Base-by-base conservation (phyloP, 2,113 vertebrate genomes). In the Ardeotis arabs region DNA sequence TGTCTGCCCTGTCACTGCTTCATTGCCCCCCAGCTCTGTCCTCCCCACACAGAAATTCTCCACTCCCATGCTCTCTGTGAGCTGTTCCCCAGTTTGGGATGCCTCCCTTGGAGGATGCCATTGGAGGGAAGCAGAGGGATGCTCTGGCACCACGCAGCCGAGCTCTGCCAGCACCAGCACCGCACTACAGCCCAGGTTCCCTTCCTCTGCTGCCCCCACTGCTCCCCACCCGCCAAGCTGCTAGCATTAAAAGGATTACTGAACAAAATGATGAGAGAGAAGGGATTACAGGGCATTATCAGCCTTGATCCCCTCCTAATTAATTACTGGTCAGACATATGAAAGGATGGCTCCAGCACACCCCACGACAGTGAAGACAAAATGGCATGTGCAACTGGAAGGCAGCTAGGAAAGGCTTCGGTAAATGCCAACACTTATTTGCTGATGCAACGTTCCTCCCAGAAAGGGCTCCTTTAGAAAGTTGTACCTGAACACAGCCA, bases 271-370 rank as follows among this genome's bases (percentile, higher is more conserved):
- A 95, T 96, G 89, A 84, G 88, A 96, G 90, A 80, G 90, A 95
- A 95, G 64, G 96, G 96, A 98, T 97, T 97, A 97, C 58, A 77
- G 96, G 55, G 96, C 72, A 95, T 97, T 96, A 97, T 95, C 95
- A 96, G 93, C 74, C 64, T 83, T 95, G 94, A 97, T 97, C 87
- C 96, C 52, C 74, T 96, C 94, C 93, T 97, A 97, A 97, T 97
- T 97, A 97, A 97, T 97, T 97, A 97, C 93, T 95, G 95, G 95
- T 97, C 96, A 94, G 94, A 96, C 45, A 90, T 55, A 77, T 29
- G 63, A 87, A 95, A 94, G 50, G 56, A 73, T 74, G 75, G 74
- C 83, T 96, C 60, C 75, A 59, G 73, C 52, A 81, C 19, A 89
- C 24, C 16, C 79, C 39, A 50, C 1, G 3, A 89, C 73, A 91